These are phyloP conservation scores for Augiades crinisus DNA, from an alignment of 2,888 invertebrate genomes.

Conservation along the genomic window DNA sequence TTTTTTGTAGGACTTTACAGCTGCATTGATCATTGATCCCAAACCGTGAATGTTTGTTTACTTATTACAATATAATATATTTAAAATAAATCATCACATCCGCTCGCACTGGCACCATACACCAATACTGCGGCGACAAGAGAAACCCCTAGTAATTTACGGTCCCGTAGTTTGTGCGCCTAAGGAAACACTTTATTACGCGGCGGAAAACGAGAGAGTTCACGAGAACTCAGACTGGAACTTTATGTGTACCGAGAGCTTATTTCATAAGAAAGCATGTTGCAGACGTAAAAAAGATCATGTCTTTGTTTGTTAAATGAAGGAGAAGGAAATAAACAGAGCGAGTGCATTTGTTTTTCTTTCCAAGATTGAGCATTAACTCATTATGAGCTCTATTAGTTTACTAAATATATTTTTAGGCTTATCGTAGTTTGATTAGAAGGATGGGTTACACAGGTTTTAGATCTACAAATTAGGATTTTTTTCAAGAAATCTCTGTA, in stretches of 20 bases:
- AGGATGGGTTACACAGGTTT: too few species aligned
- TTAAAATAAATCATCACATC: neutral
- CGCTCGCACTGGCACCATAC: conserved; percentile 34
- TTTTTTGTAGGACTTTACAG: too few species aligned
- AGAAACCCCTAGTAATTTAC: conserved; percentile 54
- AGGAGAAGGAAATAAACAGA: neutral
- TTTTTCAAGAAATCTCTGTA: too few species aligned
- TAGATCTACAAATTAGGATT: too few species aligned
- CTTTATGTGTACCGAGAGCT: conserved; percentile 26
- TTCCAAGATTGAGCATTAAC: neutral
- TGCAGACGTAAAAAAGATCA: conserved; percentile 1
- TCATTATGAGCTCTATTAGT: too few species aligned
- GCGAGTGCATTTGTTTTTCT: neutral
- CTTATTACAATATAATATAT: neutral
- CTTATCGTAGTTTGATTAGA: too few species aligned
- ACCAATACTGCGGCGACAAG: conserved; percentile 42
- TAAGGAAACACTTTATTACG: conserved; percentile 58
- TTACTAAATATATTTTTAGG: too few species aligned
- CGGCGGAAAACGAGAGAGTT: conserved; percentile 39
- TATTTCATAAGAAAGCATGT: conserved; percentile 10
- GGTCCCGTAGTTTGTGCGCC: conserved; percentile 48
- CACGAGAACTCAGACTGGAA: conserved; percentile 36
- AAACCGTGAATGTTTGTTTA: too few species aligned
- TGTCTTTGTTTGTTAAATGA: neutral
- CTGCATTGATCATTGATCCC: too few species aligned